Conservation (phyloP, 2,113 vertebrate species). For the Chlamydotis undulata region DNA sequence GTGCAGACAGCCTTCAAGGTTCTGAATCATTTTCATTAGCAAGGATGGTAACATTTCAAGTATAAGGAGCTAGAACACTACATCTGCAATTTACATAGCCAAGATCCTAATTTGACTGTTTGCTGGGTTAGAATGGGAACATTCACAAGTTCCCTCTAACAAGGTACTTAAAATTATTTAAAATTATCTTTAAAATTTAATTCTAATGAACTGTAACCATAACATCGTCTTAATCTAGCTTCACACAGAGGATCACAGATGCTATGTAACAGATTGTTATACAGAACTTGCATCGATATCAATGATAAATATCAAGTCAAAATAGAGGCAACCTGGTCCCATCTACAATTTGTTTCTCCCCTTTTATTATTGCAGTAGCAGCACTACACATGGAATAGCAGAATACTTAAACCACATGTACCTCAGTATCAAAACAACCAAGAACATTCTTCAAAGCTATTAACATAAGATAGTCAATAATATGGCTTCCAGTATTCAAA, state of each 20-base stretch:
- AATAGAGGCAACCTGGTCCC: not conserved
- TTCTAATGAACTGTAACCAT: not conserved
- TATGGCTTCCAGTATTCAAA: not conserved
- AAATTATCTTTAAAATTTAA: not conserved
- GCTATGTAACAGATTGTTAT: not conserved
- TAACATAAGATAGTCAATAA: not conserved
- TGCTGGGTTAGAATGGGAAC: not conserved
- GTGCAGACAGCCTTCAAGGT: not conserved
- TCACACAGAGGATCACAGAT: not conserved
- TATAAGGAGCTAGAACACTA: not conserved
- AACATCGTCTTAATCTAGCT: not conserved
- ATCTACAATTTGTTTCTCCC: not conserved
- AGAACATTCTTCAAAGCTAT: not conserved
- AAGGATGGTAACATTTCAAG: not conserved
- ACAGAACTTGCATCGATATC: not conserved
- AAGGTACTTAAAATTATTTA: not conserved
- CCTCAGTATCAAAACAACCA: not conserved
- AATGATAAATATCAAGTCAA: not conserved
- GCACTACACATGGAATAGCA: not conserved
- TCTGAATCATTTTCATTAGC: not conserved
- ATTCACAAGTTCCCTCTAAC: not conserved
- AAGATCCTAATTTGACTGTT: not conserved
- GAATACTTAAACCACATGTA: not conserved
- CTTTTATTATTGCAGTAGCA: not conserved
- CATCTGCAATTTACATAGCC: not conserved